Evolutionary conservation across 2,888 invertebrate genomes (phyloP), one percentile per base, ranked within the genome.

Genomic region (Epirrhoe alternata): DNA sequence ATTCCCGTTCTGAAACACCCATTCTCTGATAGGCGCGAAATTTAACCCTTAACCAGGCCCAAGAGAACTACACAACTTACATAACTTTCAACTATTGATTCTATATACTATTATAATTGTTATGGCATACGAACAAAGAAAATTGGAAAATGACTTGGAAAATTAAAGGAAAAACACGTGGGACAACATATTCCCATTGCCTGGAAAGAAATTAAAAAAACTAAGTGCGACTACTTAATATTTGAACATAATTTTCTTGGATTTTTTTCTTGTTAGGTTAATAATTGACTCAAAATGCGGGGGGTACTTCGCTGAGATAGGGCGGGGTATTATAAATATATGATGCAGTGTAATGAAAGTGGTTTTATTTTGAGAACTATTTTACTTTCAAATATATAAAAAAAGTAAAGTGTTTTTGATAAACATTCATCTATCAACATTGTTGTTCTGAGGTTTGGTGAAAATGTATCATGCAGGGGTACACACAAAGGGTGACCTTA

Each of bases 401-500:
- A 64, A 57, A 57, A 64, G 52, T 45, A 55, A 60, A 60, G 60
- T 60, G 60, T 60, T 65, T 65, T 60, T 59, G 65, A 45, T 65
- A 65, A 60, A 51, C 59, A 64, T 59, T 64, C 47, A 64, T 64
- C 58, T 64, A 64, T 59, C 53, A 59, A 59, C 53, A 59, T 59
- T 64, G 64, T 64, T 64, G 64, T 64, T 64, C 60, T 60, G 60
- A 64, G 60, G 64, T 65, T 65, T 61, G 65, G 65, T 65, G 60
- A 65, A 61, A 65, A 60, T 55, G 55, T 65, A 56, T 61, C 65
- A 65, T 65, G 65, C 65, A 65, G 56, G 65, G 60, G 65, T 60
- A 61, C 51, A 61, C 65, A 64, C 65, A 65, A 52, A 65, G 61
- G 50, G 65, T 55, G 0, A 61, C 51, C 30, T 66, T 62, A 63